These are phyloP conservation scores for Prunella strophiata DNA, from an alignment of 2,797 vertebrate species.

Conservation along the genomic window DNA sequence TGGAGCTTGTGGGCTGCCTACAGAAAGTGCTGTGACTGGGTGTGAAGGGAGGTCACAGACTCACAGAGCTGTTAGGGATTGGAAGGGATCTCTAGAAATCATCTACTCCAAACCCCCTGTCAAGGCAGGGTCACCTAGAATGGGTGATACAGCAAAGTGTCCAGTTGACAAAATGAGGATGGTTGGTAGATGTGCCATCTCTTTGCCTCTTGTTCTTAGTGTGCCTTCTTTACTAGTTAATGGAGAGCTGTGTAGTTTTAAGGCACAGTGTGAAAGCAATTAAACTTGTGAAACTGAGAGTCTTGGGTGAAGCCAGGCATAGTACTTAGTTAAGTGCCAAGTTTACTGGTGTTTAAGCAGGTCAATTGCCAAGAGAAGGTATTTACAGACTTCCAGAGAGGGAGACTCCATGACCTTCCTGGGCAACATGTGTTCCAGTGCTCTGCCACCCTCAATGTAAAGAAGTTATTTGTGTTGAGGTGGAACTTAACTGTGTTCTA, in stretches of 20 bases:
- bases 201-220: not conserved
- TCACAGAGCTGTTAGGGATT: not conserved
- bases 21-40: not conserved
- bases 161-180: not conserved
- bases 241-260: not conserved
- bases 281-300: not conserved
- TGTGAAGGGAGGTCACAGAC: not conserved
- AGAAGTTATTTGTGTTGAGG: not conserved
- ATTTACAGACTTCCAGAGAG: not conserved
- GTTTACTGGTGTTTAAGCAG: not conserved
- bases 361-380: not conserved
- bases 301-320: not conserved
- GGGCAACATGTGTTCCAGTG: not conserved
- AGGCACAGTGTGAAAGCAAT: not conserved
- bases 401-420: not conserved
- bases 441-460: not conserved
- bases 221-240: not conserved
- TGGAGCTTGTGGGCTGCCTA: not conserved
- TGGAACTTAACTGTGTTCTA: not conserved
- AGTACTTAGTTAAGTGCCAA: not conserved
- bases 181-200: not conserved
- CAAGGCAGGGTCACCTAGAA: not conserved
- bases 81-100: not conserved
- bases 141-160: not conserved
- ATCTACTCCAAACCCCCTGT: not conserved